phyloP scores from a whole-genome alignment of 1,140 invertebrate species.

The Steinernema khuongi region DNA sequence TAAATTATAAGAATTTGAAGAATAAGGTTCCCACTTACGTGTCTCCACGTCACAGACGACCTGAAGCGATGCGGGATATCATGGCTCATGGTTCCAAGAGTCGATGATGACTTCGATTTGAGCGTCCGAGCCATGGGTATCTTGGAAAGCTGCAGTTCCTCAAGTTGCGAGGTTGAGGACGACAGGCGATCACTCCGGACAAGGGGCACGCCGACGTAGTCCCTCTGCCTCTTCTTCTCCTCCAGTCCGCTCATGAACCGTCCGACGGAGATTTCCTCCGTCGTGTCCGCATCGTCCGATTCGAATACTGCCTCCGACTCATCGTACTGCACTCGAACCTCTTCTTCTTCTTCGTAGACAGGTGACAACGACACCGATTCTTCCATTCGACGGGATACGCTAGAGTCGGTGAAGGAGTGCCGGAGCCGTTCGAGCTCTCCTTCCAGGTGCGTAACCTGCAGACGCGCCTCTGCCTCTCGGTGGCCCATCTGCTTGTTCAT shows the following conservation, averaged over 20 bases:
- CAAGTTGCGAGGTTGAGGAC: not conserved
- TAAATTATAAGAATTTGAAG: not conserved
- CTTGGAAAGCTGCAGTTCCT: not conserved
- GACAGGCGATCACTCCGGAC: conserved; percentile 4
- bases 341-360: conserved; percentile 13
- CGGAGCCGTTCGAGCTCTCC: not conserved
- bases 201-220: not conserved
- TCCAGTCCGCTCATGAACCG: not conserved
- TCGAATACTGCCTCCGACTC: conserved; percentile 29
- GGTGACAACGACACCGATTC: not conserved
- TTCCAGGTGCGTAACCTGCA: not conserved
- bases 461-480: not conserved
- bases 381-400: not conserved
- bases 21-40: not conserved
- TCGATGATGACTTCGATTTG: not conserved
- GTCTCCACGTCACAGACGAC: not conserved
- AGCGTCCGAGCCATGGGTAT: not conserved
- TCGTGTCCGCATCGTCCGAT: not conserved
- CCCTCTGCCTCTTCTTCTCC: not conserved
- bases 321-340: conserved; percentile 8
- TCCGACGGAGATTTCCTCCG: not conserved
- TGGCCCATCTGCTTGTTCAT: not conserved
- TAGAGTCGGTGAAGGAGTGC: not conserved
- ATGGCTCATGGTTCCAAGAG: not conserved
- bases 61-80: not conserved